These are phyloP conservation scores for Rhinopithecus roxellana DNA, from an alignment of 2,113 vertebrate species.

Conservation along the genomic window DNA sequence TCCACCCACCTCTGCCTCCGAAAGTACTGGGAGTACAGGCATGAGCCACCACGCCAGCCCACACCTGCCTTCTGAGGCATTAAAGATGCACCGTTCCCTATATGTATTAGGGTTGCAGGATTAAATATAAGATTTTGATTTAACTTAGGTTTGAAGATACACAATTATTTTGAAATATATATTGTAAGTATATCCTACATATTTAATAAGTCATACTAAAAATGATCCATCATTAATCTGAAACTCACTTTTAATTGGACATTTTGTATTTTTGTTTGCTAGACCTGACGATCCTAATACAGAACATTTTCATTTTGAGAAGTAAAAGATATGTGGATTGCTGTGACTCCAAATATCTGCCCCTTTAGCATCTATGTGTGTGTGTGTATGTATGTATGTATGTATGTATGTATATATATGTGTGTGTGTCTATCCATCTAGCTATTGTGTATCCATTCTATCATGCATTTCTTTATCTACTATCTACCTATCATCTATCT, in stretches of 20 bases:
- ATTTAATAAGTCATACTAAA: background rate
- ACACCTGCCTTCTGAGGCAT: no score
- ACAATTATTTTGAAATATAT: background rate
- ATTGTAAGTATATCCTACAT: background rate
- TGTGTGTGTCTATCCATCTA: no score
- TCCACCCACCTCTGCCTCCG: no score
- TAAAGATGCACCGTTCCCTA: fast-evolving
- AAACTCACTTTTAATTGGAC: background rate
- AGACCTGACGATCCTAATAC: no score
- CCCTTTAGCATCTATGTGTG: background rate
- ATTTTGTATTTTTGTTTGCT: background rate
- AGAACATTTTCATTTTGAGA: background rate
- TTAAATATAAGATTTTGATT: background rate
- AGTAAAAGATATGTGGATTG: background rate
- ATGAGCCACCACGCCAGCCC: no score
- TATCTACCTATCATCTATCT: no score
- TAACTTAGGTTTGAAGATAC: background rate
- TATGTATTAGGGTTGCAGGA: fast-evolving
- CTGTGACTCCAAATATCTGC: background rate
- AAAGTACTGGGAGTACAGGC: no score
- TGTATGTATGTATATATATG: no score
- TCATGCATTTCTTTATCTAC: no score
- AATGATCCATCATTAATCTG: background rate
- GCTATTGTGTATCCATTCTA: no score
- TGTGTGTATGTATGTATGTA: no score